phyloP scores from a whole-genome alignment of 2,113 vertebrate species.

The Oncorhynchus nerka region DNA sequence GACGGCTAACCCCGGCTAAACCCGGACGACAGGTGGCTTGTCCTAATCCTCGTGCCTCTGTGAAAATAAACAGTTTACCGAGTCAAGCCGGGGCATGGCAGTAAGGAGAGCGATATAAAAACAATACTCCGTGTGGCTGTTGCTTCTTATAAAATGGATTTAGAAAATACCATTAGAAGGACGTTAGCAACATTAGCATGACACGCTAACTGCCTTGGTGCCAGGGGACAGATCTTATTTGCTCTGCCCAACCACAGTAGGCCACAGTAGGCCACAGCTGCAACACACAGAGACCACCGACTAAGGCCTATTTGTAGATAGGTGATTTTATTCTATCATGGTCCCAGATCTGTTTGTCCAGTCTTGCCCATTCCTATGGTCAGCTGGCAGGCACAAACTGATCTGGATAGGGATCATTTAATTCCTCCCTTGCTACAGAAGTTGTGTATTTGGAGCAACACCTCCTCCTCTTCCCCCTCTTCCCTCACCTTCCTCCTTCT shows the following conservation, averaged over 20 bases:
- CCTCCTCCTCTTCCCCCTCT: neutral
- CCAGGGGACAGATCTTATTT: constrained; percentile 7
- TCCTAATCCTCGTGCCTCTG: neutral
- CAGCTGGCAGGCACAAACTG: too few relatives aligned
- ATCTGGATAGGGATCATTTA: neutral
- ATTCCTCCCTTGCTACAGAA: constrained; percentile 5
- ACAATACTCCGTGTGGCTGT: neutral
- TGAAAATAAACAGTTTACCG: neutral
- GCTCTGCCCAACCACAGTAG: neutral
- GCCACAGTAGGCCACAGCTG: neutral
- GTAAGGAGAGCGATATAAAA: neutral
- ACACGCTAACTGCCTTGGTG: neutral
- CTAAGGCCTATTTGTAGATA: neutral
- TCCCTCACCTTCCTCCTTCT: constrained; percentile 19
- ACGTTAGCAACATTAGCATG: constrained; percentile 13
- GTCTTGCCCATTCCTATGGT: neutral
- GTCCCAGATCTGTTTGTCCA: too few relatives aligned
- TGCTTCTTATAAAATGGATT: constrained; percentile 16
- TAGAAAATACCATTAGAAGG: constrained; percentile 21
- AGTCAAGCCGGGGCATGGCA: neutral
- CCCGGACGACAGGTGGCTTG: neutral
- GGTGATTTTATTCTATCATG: neutral
- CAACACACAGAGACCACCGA: neutral
- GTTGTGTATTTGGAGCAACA: constrained; percentile 23
- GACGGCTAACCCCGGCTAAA: too few relatives aligned